These are phyloP conservation scores for Lota lota DNA, from an alignment of 2,113 vertebrate genomes.

Conservation along the genomic window DNA sequence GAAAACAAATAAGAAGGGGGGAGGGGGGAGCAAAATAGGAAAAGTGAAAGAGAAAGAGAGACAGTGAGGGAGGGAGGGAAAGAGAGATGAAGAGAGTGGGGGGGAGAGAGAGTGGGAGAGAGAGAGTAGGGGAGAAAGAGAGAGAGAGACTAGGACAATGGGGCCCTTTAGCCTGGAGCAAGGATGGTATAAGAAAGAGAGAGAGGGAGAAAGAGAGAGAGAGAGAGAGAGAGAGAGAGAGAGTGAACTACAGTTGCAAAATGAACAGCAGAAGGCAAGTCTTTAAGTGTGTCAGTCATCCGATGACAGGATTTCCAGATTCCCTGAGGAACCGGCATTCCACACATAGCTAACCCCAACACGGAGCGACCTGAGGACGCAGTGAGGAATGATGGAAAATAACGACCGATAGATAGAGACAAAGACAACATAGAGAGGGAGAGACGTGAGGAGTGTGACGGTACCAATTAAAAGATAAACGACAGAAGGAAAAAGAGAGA, in stretches of 20 bases:
- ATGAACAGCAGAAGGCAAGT: slow-evolving; percentile 7
- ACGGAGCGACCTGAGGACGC: slow-evolving; percentile 4
- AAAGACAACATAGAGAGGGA: neutral
- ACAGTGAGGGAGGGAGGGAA: neutral
- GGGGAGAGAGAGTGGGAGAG: neutral
- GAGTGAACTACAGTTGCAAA: neutral
- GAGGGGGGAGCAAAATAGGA: neutral
- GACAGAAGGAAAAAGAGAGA: slow-evolving; percentile 13
- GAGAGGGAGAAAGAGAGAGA: neutral
- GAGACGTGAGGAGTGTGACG: slow-evolving; percentile 22
- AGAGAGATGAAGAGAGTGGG: neutral
- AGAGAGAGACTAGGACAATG: slow-evolving; percentile 16
- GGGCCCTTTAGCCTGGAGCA: slow-evolving; percentile 17
- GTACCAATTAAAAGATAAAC: slow-evolving; percentile 32
- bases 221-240: neutral
- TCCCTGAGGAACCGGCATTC: slow-evolving; percentile 55
- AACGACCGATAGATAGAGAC: slow-evolving; percentile 18
- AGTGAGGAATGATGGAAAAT: slow-evolving; percentile 4
- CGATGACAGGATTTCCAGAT: slow-evolving; percentile 47
- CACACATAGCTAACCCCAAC: slow-evolving; percentile 51
- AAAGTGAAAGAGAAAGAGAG: neutral
- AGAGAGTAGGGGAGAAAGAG: slow-evolving; percentile 7
- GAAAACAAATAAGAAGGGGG: neutral
- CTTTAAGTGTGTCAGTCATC: slow-evolving; percentile 45
- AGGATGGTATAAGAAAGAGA: slow-evolving; percentile 3